These are phyloP conservation scores for Notiomystis cincta DNA, from an alignment of 2,113 vertebrate species.

Conservation along the genomic window DNA sequence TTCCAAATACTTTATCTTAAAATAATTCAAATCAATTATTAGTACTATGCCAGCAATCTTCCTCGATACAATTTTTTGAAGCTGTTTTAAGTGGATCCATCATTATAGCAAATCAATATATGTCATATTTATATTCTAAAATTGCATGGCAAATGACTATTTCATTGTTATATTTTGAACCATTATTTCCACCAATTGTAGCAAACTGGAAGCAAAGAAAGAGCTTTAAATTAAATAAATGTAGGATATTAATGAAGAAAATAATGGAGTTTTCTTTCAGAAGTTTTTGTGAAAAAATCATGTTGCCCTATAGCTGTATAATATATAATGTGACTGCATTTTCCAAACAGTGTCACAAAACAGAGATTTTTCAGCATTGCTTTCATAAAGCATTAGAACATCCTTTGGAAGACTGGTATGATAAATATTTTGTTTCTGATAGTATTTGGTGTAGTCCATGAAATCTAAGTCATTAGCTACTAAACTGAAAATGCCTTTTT, in stretches of 20 bases:
- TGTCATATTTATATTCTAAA: conserved; percentile 16
- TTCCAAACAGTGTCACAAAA: background rate
- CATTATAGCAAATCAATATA: conserved; percentile 30
- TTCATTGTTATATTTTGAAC: background rate
- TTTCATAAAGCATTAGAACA: background rate
- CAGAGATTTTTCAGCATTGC: background rate
- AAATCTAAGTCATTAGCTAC: conserved; percentile 72
- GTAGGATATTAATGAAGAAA: background rate
- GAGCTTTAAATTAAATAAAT: conserved; percentile 2
- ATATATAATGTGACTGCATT: background rate
- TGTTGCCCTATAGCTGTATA: background rate
- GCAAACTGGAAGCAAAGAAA: background rate
- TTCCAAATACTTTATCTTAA: background rate
- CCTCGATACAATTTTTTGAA: background rate
- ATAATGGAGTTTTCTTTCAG: background rate
- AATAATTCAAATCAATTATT: background rate
- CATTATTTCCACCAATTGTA: background rate
- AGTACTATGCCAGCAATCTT: background rate
- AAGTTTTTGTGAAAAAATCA: background rate
- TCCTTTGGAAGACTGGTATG: background rate
- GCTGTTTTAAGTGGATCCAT: background rate
- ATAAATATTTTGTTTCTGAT: background rate
- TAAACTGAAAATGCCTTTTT: conserved; percentile 72
- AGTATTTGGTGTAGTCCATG: conserved; percentile 44
- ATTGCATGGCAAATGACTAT: background rate